Evolutionary conservation across 1,140 invertebrate genomes (phyloP).

Genomic region (Gonatopus flavifemur): DNA sequence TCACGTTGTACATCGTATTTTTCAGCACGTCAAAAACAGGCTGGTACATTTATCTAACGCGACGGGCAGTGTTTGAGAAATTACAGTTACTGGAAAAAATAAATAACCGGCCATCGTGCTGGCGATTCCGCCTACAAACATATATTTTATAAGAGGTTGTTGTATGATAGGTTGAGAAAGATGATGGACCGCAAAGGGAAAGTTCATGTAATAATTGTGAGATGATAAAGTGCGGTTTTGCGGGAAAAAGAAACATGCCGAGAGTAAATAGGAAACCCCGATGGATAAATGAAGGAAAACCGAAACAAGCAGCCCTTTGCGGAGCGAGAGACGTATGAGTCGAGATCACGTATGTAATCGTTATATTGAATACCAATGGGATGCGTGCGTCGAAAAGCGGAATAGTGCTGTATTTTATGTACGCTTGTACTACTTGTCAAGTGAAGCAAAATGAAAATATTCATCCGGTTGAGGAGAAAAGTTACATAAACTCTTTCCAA

Average conservation of each 20-base stretch:
- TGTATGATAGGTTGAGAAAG: constrained; percentile 15
- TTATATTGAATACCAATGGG: too few relatives aligned
- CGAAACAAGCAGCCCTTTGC: neutral
- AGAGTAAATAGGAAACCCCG: neutral
- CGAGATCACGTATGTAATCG: too few relatives aligned
- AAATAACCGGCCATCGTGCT: constrained; percentile 40
- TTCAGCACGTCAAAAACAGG: constrained; percentile 49
- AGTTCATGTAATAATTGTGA: constrained; percentile 38
- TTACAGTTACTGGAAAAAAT: constrained; percentile 50
- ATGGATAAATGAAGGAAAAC: too few relatives aligned
- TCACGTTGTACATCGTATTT: constrained; percentile 48
- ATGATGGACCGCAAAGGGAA: constrained; percentile 1
- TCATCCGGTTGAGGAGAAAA: too few relatives aligned
- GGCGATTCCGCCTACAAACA: constrained; percentile 31
- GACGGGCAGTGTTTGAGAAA: constrained; percentile 46
- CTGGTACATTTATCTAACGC: constrained; percentile 50
- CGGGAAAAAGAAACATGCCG: constrained; percentile 3
- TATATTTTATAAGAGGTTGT: constrained; percentile 39
- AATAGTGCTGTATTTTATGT: too few relatives aligned
- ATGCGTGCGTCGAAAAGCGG: too few relatives aligned
- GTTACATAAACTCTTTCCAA: too few relatives aligned
- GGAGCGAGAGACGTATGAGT: neutral
- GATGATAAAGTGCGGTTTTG: constrained; percentile 39
- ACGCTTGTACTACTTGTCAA: too few relatives aligned
- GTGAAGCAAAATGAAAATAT: too few relatives aligned